Evolutionary conservation across 2,888 invertebrate genomes (phyloP).

Genomic region (Troides aeacus): DNA sequence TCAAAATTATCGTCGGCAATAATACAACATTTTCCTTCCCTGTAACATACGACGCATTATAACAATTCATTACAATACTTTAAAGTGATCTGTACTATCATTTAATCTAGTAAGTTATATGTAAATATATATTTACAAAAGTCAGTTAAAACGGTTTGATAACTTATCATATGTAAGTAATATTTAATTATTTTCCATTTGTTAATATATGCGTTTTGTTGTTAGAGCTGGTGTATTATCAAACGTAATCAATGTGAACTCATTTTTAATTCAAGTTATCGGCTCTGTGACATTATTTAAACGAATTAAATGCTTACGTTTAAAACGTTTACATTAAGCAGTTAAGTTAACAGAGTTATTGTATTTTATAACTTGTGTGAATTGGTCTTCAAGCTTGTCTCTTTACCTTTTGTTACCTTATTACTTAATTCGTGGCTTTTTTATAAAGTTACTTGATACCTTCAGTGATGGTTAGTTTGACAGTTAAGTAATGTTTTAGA

Average conservation of each 20-base stretch:
- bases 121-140: background rate
- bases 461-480: background rate
- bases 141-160: background rate
- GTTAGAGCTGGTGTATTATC: background rate
- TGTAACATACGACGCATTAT: background rate
- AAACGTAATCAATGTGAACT: background rate
- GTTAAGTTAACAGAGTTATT: background rate
- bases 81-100: background rate
- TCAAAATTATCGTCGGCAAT: background rate
- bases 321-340: slow-evolving; percentile 1
- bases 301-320: slow-evolving; percentile 4
- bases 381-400: background rate
- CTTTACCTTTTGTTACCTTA: background rate
- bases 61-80: background rate
- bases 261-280: slow-evolving; percentile 17
- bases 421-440: background rate
- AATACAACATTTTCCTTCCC: background rate
- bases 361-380: background rate
- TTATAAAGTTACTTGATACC: background rate
- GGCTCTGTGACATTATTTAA: slow-evolving; percentile 7
- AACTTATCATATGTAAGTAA: background rate
- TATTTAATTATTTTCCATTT: background rate
- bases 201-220: background rate
- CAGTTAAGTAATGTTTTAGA: slow-evolving; percentile 1
- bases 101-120: background rate